phyloP scores from a whole-genome alignment of 2,113 vertebrate species.

The Scopus umbretta region DNA sequence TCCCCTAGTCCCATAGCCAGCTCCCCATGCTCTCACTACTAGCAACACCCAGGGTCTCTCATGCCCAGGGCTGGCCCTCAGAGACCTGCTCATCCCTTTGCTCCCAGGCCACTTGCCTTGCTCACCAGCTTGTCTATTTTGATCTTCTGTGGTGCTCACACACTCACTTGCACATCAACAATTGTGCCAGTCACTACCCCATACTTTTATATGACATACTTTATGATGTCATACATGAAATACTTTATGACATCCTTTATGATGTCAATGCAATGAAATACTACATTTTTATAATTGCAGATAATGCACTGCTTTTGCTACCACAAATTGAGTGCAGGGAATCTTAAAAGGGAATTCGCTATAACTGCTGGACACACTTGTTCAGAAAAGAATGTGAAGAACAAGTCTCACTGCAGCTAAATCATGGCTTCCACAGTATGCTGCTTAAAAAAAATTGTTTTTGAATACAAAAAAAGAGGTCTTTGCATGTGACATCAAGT shows the following conservation, averaged over 20 bases:
- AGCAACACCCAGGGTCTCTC: no score
- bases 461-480: not conserved
- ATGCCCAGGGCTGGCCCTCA: no score
- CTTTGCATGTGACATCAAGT: not conserved
- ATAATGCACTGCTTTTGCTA: not conserved
- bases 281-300: not conserved
- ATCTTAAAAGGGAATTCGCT: not conserved
- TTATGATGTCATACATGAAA: no score
- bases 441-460: not conserved
- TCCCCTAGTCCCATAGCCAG: no score
- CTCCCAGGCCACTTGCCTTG: no score
- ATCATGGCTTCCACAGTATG: not conserved
- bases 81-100: no score
- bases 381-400: not conserved
- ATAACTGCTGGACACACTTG: not conserved
- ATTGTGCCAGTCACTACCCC: no score
- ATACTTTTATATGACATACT: no score
- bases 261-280: not conserved
- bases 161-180: no score
- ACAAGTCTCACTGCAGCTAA: not conserved
- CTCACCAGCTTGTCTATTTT: no score
- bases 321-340: not conserved
- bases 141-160: no score
- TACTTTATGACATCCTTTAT: not conserved
- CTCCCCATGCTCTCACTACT: no score